A percentile compares a stretch with the other conserved stretches of the same genome.
Evolutionary conservation across 2,888 invertebrate species (phyloP).

Genomic region (Dexiosoma caninum): DNA sequence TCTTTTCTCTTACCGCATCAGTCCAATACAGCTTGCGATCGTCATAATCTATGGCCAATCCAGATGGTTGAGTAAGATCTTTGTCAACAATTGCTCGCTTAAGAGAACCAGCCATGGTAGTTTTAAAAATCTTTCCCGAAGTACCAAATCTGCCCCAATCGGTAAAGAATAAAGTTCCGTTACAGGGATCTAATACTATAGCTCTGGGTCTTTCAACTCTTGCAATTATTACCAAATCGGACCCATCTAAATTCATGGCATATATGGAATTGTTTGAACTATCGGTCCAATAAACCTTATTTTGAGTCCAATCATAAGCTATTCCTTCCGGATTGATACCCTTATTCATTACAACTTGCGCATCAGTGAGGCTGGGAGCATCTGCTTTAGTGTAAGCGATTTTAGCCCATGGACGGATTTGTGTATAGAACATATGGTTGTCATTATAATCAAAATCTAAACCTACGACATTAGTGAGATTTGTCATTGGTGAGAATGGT

Average conservation of each 20-base stretch:
- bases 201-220: conserved; percentile 95
- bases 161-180: conserved; percentile 95
- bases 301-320: conserved; percentile 98
- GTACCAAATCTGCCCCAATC: conserved; percentile 97
- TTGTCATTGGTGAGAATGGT: conserved; percentile 91
- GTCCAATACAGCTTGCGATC: conserved; percentile 97
- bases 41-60: conserved; percentile 96
- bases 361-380: conserved; percentile 82
- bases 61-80: conserved; percentile 96
- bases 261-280: conserved; percentile 96
- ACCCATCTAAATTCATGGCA: conserved; percentile 94
- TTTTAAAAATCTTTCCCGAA: conserved; percentile 94
- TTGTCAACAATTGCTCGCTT: conserved; percentile 92
- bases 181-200: conserved; percentile 97
- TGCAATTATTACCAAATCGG: conserved; percentile 93
- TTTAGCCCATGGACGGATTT: conserved; percentile 93
- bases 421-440: conserved; percentile 92
- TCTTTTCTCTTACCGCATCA: conserved; percentile 96
- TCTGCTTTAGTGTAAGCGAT: conserved; percentile 89
- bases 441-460: conserved; percentile 96
- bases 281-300: conserved; percentile 98
- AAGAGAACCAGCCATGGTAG: conserved; percentile 97
- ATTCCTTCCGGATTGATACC: conserved; percentile 95
- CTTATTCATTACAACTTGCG: conserved; percentile 84
- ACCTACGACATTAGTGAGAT: conserved; percentile 95